phyloP scores from a whole-genome alignment of 53 echinoderm and acorn worm species.

The Crossaster papposus region DNA sequence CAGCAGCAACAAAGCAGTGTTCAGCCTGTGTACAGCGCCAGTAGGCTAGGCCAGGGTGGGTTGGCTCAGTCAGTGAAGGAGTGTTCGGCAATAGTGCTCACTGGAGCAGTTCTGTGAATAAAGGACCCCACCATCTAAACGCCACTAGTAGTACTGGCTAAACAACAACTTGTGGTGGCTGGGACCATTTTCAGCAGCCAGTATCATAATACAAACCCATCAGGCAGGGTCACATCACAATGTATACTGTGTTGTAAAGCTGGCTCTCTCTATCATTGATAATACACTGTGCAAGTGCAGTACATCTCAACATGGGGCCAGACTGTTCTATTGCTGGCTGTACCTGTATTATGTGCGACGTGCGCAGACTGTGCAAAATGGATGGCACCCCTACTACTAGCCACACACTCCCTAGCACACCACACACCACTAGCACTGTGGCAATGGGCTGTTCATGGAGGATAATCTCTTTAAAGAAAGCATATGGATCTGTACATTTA shows the following conservation, averaged over 20 bases:
- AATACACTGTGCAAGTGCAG: slow-evolving; percentile 6
- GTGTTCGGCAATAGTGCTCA: slow-evolving; percentile 8
- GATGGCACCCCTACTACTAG: background rate
- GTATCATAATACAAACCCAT: background rate
- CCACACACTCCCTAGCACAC: background rate
- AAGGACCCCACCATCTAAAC: background rate
- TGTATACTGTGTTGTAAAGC: background rate
- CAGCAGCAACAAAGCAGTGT: background rate
- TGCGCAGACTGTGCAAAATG: slow-evolving; percentile 3
- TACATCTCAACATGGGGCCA: slow-evolving; percentile 21
- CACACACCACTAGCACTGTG: background rate
- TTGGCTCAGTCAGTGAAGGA: background rate
- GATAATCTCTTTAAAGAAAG: slow-evolving; percentile 56
- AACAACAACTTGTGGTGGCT: slow-evolving; percentile 45
- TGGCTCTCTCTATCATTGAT: background rate
- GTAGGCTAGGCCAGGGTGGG: background rate
- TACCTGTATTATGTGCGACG: background rate
- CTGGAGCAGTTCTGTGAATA: slow-evolving; percentile 7
- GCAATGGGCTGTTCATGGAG: background rate
- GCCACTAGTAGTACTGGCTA: background rate
- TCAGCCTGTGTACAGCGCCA: background rate
- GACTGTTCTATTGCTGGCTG: background rate
- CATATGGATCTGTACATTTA: slow-evolving; percentile 24
- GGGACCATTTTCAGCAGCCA: background rate
- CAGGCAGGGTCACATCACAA: background rate